Evolutionary conservation across 2,888 invertebrate species (phyloP).

Genomic region (Dascillus cervinus): DNA sequence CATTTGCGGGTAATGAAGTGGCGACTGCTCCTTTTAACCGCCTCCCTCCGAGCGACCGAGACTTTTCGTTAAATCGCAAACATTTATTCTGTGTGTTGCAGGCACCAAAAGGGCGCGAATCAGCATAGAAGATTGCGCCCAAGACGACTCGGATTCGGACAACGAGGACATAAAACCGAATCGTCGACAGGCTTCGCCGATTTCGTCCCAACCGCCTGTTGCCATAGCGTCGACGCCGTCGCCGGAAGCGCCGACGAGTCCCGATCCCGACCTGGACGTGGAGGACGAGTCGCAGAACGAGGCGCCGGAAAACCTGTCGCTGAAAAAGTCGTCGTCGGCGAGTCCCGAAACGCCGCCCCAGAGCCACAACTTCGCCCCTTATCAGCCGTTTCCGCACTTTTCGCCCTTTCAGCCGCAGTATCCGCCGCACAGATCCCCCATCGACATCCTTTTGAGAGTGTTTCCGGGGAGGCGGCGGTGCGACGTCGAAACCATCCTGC

Average conservation of each 20-base stretch:
- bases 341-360: conserved; percentile 34
- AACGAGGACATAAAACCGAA: conserved; percentile 35
- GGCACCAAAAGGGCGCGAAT: conserved; percentile 44
- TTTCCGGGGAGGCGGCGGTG: conserved; percentile 81
- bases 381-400: conserved; percentile 45
- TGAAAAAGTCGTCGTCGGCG: conserved; percentile 59
- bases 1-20: conserved; percentile 36
- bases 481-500: conserved; percentile 78
- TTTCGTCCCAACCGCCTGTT: conserved; percentile 35
- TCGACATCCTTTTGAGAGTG: conserved; percentile 81
- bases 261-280: conserved; percentile 49
- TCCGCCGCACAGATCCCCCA: conserved; percentile 61
- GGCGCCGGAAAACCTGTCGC: conserved; percentile 72
- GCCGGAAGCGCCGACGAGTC: conserved; percentile 30
- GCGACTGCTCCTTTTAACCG: conserved; percentile 24
- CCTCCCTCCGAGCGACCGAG: too few species aligned
- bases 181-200: conserved; percentile 36
- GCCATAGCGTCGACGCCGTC: conserved; percentile 45
- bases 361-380: conserved; percentile 30
- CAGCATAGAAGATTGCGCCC: conserved; percentile 40
- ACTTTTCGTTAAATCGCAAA: too few species aligned
- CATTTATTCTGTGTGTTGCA: too few species aligned
- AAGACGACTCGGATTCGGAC: conserved; percentile 45
- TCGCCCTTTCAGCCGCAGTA: conserved; percentile 30
- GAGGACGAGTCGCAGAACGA: conserved; percentile 46